Percentiles rank a stretch among this genome's conserved stretches.
These are phyloP conservation scores for Trididemnum nubilum DNA, from an alignment of 23 tunicate genomes.

Conservation along the genomic window DNA sequence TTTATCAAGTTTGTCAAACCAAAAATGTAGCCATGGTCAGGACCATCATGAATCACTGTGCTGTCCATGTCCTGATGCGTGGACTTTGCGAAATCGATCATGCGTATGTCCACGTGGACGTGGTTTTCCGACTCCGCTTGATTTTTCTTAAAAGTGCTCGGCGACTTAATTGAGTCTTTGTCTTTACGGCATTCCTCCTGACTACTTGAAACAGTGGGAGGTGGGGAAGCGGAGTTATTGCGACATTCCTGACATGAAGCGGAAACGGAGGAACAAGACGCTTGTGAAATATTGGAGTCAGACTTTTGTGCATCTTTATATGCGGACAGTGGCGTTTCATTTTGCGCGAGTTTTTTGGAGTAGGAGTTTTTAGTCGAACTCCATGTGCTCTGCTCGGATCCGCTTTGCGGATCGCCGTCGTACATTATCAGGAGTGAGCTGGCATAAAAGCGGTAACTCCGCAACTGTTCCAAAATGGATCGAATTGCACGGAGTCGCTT, in stretches of 20 bases:
- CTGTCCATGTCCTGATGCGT: slow-evolving; percentile 75
- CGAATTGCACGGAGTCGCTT: slow-evolving; percentile 50
- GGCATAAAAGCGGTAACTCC: slow-evolving; percentile 81
- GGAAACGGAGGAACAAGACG: not conserved
- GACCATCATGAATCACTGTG: slow-evolving; percentile 76
- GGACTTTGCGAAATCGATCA: slow-evolving; percentile 98
- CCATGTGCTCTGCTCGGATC: not conserved
- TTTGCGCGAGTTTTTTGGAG: not conserved
- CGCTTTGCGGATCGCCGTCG: slow-evolving; percentile 55
- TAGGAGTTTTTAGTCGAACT: not conserved
- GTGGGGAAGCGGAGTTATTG: not conserved
- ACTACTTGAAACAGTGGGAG: not conserved
- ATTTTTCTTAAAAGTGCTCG: not conserved
- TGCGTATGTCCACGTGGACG: slow-evolving; percentile 62
- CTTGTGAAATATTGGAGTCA: not conserved
- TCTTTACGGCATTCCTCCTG: not conserved
- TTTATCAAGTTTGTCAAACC: slow-evolving; percentile 83
- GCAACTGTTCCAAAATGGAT: slow-evolving; percentile 54
- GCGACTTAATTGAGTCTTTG: not conserved
- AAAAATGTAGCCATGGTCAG: slow-evolving; percentile 95
- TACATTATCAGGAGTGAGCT: slow-evolving; percentile 85
- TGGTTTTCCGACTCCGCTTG: not conserved
- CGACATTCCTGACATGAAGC: not conserved
- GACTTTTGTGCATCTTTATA: not conserved
- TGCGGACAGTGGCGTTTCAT: not conserved